Base-by-base conservation (phyloP, 2,113 vertebrate genomes). In the Mus musculus region DNA sequence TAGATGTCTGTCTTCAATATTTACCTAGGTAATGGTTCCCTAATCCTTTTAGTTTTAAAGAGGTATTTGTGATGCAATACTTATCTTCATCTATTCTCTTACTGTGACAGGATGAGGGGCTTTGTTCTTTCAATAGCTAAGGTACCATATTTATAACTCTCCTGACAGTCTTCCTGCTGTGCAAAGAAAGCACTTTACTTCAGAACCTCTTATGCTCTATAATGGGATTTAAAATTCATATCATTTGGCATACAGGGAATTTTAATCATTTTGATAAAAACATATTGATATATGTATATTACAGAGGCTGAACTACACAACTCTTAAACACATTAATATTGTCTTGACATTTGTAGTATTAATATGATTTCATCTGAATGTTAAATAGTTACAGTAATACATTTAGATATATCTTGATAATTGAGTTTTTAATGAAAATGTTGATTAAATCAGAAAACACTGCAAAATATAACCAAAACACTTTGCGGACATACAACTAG, bases 361-460 rank as follows among this genome's bases (percentile, higher is more conserved):
- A 89, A 77, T 36, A 91, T 24, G 92, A 89, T 76, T 81, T 14
- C 7, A 80, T 93, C 89, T 88, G 42, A 96, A 11, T 65, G 12
- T 91, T 22, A 77, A 54, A 19, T 80, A 19, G 28, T 9, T 87
- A 19, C 0, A 85, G 16, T 0, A 76, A 42, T 91, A 26, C 81
- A 84, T 17, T 20, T 90, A 56, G 16, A 19, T 89, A 87, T 96
- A 69, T 3, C 80, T 7, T 72, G 30, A 78, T 87, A 39, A 71
- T 65, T 91, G 30, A 93, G 69, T 91, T 96, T 90, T 96, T 93
- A 71, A 84, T 82, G 61, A 94, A 93, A 30, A 3, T 63, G 84
- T 94, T 89, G 19, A 87, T 82, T 90, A 75, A 86, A 93, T 87
- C 14, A 78, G n/a, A 95, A 95, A 86, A 1, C 22, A 8, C 3